These are phyloP conservation scores for Gisinianus flammeolus DNA, from an alignment of 2,888 invertebrate genomes.

Conservation along the genomic window DNA sequence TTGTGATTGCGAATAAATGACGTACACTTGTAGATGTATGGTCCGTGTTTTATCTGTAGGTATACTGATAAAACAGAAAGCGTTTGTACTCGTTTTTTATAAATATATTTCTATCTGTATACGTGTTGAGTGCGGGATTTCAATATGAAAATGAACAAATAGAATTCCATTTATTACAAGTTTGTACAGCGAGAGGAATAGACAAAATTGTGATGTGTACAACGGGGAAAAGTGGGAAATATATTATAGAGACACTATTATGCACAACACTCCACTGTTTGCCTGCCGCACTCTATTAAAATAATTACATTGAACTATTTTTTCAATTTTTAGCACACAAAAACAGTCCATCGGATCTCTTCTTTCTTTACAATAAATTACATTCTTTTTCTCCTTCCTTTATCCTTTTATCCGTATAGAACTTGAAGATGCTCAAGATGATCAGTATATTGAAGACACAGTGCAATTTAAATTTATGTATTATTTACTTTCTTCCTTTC, in stretches of 20 bases:
- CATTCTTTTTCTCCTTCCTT: background rate
- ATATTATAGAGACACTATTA: too few species aligned
- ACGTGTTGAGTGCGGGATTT: background rate
- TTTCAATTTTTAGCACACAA: background rate
- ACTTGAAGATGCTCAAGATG: background rate
- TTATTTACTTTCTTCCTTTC: too few species aligned
- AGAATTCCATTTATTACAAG: background rate
- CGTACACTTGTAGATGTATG: too few species aligned
- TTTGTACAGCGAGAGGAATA: background rate
- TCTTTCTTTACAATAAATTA: too few species aligned
- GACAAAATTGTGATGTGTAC: too few species aligned
- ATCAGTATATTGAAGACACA: too few species aligned
- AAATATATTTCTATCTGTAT: background rate
- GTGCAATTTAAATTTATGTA: too few species aligned
- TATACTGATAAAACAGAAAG: background rate
- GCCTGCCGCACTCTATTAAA: background rate
- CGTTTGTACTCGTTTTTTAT: background rate
- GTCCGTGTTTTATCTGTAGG: too few species aligned
- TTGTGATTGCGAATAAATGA: background rate
- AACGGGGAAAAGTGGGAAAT: too few species aligned
- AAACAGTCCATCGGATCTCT: background rate
- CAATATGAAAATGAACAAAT: background rate
- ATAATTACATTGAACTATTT: conserved; percentile 14
- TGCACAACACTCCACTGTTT: background rate
- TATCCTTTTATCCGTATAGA: background rate